Evolutionary conservation across 1,140 invertebrate species (phyloP).

Genomic region (Gonatopus flavifemur): DNA sequence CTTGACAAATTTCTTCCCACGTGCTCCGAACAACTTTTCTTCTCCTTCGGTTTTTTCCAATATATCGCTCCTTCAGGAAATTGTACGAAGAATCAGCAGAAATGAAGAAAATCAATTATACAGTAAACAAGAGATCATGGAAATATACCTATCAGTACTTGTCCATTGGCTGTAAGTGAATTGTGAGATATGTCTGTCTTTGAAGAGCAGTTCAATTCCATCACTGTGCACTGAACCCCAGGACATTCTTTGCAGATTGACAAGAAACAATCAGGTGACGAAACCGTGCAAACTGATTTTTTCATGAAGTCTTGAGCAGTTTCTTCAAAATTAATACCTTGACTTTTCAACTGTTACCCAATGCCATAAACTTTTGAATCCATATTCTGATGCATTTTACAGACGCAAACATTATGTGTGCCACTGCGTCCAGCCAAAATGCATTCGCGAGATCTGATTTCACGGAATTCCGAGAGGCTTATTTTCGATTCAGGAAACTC

Average conservation of each 20-base stretch:
- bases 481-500: neutral
- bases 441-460: neutral
- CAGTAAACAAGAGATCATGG: neutral
- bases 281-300: too few species aligned
- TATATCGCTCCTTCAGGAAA: neutral
- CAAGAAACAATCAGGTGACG: too few species aligned
- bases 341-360: neutral
- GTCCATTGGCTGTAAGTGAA: neutral
- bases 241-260: neutral
- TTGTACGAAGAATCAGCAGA: too few species aligned
- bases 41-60: neutral
- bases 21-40: too few species aligned
- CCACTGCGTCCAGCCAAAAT: neutral
- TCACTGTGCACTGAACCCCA: neutral
- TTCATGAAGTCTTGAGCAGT: neutral
- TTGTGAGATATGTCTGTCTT: neutral
- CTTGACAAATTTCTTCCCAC: too few species aligned
- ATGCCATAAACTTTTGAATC: neutral
- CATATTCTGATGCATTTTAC: neutral
- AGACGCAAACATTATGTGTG: neutral
- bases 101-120: neutral
- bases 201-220: neutral
- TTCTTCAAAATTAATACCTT: neutral
- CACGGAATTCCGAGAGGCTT: neutral
- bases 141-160: neutral